phyloP scores from a whole-genome alignment of 2,797 vertebrate species.

The Rhabdomys pumilio region DNA sequence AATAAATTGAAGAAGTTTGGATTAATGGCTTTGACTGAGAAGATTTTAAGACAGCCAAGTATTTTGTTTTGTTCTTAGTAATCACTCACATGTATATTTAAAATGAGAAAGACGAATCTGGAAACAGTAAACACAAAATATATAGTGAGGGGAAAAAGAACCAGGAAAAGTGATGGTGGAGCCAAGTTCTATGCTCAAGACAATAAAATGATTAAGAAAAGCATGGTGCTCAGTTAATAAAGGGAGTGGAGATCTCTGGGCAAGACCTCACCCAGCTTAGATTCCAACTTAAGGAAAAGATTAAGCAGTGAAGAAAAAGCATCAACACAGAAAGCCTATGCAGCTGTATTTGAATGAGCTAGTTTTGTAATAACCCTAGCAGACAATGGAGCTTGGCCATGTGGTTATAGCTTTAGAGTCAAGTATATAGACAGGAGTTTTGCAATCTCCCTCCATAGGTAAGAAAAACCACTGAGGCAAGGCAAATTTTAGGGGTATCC shows the following conservation, averaged over 20 bases:
- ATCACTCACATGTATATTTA: neutral
- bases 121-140: neutral
- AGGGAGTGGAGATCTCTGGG: no score
- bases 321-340: neutral
- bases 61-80: neutral
- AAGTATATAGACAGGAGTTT: neutral
- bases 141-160: neutral
- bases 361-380: neutral
- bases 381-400: neutral
- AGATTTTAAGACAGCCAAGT: neutral
- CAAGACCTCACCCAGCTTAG: neutral
- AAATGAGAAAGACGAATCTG: neutral
- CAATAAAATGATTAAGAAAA: neutral
- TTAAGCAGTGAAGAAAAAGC: neutral
- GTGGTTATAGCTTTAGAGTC: neutral
- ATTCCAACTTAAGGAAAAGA: neutral
- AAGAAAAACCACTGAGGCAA: neutral
- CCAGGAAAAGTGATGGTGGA: neutral
- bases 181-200: neutral
- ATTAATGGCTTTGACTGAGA: neutral
- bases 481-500: neutral
- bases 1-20: neutral
- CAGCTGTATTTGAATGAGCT: neutral
- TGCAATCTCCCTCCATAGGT: neutral
- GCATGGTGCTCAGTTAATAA: neutral